Conservation (phyloP, 2,888 invertebrate species). For the Sepioteuthis lessoniana region DNA sequence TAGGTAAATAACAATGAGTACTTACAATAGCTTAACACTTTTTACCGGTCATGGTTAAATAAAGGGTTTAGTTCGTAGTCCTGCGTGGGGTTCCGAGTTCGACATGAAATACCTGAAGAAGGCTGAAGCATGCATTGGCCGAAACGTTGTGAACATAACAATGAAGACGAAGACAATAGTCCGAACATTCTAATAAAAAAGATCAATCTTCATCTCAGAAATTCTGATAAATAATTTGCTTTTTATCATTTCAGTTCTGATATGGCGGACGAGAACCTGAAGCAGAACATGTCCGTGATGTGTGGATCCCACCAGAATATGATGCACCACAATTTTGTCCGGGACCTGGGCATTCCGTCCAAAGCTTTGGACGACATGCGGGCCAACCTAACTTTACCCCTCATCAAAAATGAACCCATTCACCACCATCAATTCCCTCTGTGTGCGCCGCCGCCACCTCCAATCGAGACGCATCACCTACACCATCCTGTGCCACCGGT, state of each 20-base stretch:
- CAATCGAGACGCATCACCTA: conserved; percentile 36
- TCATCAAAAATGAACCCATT: conserved; percentile 48
- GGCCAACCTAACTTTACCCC: conserved; percentile 38
- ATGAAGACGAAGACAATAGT: too few relatives aligned
- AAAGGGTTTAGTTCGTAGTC: too few relatives aligned
- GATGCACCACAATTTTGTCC: conserved; percentile 46
- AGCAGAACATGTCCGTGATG: conserved; percentile 47
- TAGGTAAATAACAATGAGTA: too few relatives aligned
- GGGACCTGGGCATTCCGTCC: conserved; percentile 46
- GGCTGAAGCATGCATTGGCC: too few relatives aligned
- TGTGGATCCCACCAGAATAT: conserved; percentile 35
- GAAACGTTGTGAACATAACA: too few relatives aligned
- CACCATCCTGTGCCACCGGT: conserved; percentile 45
- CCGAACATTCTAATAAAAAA: too few relatives aligned
- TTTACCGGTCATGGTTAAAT: too few relatives aligned
- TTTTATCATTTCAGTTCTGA: not conserved
- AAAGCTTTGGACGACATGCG: conserved; percentile 47
- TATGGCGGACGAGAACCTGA: conserved; percentile 39
- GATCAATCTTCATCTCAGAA: too few relatives aligned
- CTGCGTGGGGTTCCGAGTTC: too few relatives aligned
- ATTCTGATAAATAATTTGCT: too few relatives aligned
- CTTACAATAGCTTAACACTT: too few relatives aligned
- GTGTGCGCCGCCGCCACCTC: conserved; percentile 36
- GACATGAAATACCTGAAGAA: too few relatives aligned
- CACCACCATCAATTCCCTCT: conserved; percentile 47